Percentiles rank a stretch among this genome's conserved stretches.
These are phyloP conservation scores for Notocelia uddmanniana DNA, from an alignment of 2,888 invertebrate species.

Conservation along the genomic window DNA sequence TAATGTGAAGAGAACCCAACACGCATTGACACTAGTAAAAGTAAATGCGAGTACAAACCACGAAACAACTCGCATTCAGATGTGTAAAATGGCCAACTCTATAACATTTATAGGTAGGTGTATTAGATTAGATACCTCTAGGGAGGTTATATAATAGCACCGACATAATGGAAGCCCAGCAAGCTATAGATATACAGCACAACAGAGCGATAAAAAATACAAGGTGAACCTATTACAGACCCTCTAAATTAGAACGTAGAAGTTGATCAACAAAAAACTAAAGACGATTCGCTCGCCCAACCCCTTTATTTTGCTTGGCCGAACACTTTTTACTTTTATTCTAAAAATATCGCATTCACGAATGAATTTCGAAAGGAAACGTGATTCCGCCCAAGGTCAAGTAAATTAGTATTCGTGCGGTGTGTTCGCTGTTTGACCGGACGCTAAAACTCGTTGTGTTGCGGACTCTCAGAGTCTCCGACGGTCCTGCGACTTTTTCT, in stretches of 20 bases:
- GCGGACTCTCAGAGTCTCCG: constrained; percentile 55
- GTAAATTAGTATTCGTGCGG: constrained; percentile 82
- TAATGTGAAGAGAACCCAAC: no score
- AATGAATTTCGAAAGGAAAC: constrained; percentile 86
- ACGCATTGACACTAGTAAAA: no score
- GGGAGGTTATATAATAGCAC: neutral
- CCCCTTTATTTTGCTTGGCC: constrained; percentile 79
- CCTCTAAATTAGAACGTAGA: constrained; percentile 70
- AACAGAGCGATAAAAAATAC: constrained; percentile 13
- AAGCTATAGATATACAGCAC: neutral
- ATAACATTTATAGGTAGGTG: no score
- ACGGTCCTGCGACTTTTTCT: constrained; percentile 72
- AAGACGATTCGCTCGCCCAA: constrained; percentile 73
- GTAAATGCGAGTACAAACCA: no score
- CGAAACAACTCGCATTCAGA: no score
- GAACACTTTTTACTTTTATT: constrained; percentile 82
- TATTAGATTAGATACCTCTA: no score
- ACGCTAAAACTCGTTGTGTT: constrained; percentile 82
- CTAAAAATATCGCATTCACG: constrained; percentile 84
- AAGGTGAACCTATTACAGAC: constrained; percentile 39
- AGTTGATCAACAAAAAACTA: constrained; percentile 73
- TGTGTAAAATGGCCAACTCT: no score
- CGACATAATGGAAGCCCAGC: neutral
- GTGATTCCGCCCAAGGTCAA: constrained; percentile 83
- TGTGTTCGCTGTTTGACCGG: constrained; percentile 80